Conservation (phyloP, 2,888 invertebrate genomes). For the Malacosoma neustria region DNA sequence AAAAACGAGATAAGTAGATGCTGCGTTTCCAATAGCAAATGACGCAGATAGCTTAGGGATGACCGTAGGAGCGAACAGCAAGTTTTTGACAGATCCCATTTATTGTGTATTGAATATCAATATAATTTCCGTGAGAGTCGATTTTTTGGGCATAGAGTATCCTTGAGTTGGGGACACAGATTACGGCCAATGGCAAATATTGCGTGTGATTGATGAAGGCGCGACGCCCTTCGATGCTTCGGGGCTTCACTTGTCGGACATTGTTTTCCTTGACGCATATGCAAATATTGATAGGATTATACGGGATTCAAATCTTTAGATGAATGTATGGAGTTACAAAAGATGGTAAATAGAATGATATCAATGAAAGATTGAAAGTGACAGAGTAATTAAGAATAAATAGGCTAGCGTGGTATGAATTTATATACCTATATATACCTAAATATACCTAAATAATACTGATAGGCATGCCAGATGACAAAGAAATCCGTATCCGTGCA, state of each 20-base stretch:
- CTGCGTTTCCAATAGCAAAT: constrained; percentile 72
- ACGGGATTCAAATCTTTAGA: no score
- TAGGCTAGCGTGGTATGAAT: no score
- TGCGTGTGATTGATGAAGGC: constrained; percentile 58
- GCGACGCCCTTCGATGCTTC: constrained; percentile 36
- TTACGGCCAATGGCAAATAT: constrained; percentile 70
- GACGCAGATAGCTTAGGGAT: constrained; percentile 75
- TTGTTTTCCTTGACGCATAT: constrained; percentile 36
- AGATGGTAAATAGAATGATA: no score
- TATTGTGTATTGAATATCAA: constrained; percentile 76
- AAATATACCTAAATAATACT: no score
- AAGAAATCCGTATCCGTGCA: no score
- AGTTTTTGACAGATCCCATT: constrained; percentile 74
- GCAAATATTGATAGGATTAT: neutral
- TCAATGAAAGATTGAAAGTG: no score
- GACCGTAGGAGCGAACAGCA: constrained; percentile 75
- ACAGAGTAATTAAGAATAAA: no score
- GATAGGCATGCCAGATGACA: no score
- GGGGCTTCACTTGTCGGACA: constrained; percentile 35
- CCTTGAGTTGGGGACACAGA: constrained; percentile 67
- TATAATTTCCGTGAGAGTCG: constrained; percentile 73
- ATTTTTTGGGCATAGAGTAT: constrained; percentile 66
- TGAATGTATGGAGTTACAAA: no score
- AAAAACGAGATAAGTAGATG: constrained; percentile 35
- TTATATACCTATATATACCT: no score